Percentiles rank a stretch among this genome's conserved stretches.
Evolutionary conservation across 2,113 vertebrate species (phyloP).

Genomic region (Noturus placidus): DNA sequence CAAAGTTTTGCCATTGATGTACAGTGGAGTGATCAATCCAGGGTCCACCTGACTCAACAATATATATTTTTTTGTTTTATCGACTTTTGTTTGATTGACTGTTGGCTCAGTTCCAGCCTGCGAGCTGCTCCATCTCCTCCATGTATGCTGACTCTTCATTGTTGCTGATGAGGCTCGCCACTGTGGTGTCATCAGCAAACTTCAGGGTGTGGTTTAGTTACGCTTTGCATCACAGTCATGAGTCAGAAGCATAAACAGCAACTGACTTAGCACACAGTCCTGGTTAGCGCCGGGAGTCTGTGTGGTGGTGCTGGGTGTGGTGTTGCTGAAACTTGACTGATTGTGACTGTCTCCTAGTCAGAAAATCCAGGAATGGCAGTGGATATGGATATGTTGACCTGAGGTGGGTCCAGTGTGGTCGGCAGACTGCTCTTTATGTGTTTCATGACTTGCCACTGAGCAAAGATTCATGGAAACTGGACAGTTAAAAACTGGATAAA

Average conservation of each 20-base stretch:
- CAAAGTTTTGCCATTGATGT: neutral
- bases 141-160: neutral
- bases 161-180: conserved; percentile 4
- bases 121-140: neutral
- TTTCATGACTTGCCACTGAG: neutral
- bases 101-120: neutral
- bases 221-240: neutral
- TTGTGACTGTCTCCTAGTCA: neutral
- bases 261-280: neutral
- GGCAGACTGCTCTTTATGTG: neutral
- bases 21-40: neutral
- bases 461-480: neutral
- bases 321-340: neutral
- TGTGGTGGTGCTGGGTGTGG: neutral
- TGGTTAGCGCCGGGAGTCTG: too few relatives aligned
- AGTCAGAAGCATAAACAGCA: neutral
- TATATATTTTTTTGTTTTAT: neutral
- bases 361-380: neutral
- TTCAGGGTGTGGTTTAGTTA: neutral
- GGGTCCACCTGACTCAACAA: neutral
- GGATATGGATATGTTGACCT: neutral
- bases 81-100: neutral
- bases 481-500: neutral
- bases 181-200: conserved; percentile 10
- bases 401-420: neutral